These are phyloP conservation scores for Uloborus plumipes DNA, from an alignment of 2,888 invertebrate species.

Conservation along the genomic window DNA sequence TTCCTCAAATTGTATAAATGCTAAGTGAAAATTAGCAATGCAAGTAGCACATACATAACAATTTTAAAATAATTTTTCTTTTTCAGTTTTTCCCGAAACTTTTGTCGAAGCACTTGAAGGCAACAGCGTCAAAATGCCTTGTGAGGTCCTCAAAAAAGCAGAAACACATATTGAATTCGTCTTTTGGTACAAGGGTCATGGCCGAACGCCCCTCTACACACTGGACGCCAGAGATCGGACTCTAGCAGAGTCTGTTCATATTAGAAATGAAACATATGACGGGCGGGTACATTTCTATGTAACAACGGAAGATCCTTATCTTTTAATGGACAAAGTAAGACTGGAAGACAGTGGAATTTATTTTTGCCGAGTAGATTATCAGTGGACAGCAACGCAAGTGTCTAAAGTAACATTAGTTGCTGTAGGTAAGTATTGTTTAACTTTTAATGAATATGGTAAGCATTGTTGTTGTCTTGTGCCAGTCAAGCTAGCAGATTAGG, in stretches of 20 bases:
- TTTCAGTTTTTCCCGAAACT: slow-evolving; percentile 13
- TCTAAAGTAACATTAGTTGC: not conserved
- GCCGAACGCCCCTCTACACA: slow-evolving; percentile 8
- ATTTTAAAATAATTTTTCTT: not conserved
- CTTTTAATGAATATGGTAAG: no score
- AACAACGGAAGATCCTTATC: not conserved
- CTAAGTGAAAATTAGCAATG: no score
- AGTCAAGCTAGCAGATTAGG: no score
- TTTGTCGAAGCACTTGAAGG: slow-evolving; percentile 4
- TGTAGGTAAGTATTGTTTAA: slow-evolving; percentile 6
- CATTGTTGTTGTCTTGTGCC: no score
- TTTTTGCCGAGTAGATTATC: slow-evolving; percentile 17
- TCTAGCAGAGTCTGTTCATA: not conserved
- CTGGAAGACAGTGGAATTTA: slow-evolving; percentile 1
- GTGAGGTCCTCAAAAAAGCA: not conserved
- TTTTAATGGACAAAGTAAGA: slow-evolving; percentile 11
- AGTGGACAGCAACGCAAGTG: slow-evolving; percentile 11
- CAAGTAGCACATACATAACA: no score
- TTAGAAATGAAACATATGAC: slow-evolving; percentile 3
- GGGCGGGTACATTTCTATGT: slow-evolving; percentile 8
- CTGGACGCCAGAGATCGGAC: slow-evolving; percentile 11
- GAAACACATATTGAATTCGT: slow-evolving; percentile 9
- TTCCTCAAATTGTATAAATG: no score
- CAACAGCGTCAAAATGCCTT: slow-evolving; percentile 10
- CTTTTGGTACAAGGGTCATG: slow-evolving; percentile 19